These are phyloP conservation scores for Serilophus lunatus DNA, from an alignment of 2,113 vertebrate species.

Conservation along the genomic window DNA sequence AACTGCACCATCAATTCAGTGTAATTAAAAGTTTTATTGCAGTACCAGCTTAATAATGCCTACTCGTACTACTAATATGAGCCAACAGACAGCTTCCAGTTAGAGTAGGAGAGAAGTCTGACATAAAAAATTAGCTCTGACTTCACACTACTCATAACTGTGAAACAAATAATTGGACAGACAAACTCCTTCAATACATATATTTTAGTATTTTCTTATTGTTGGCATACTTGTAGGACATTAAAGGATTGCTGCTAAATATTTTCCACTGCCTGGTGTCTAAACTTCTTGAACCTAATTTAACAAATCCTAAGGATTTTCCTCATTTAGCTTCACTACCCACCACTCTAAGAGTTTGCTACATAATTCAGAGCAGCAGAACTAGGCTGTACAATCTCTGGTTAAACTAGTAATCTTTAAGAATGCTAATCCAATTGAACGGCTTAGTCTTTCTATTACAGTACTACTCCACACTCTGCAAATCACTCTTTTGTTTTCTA, in stretches of 20 bases:
- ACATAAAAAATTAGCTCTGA: neutral
- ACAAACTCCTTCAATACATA: neutral
- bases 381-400: neutral
- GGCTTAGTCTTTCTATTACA: constrained; percentile 21
- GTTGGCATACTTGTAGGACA: neutral
- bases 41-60: neutral
- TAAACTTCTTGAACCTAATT: constrained; percentile 28
- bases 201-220: neutral
- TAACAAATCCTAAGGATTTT: constrained; percentile 60
- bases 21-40: neutral
- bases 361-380: constrained; percentile 2
- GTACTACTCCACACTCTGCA: neutral
- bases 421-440: constrained; percentile 47
- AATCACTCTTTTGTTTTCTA: neutral
- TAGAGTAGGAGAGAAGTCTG: neutral
- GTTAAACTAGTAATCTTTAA: constrained; percentile 54
- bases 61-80: neutral
- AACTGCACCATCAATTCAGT: neutral
- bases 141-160: neutral
- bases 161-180: neutral
- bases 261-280: neutral
- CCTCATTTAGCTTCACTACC: constrained; percentile 40
- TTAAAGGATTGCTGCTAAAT: neutral
- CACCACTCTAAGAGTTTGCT: neutral
- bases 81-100: neutral